Evolutionary conservation across 2,888 invertebrate genomes (phyloP).

Genomic region (Cremastobaeus sp.): DNA sequence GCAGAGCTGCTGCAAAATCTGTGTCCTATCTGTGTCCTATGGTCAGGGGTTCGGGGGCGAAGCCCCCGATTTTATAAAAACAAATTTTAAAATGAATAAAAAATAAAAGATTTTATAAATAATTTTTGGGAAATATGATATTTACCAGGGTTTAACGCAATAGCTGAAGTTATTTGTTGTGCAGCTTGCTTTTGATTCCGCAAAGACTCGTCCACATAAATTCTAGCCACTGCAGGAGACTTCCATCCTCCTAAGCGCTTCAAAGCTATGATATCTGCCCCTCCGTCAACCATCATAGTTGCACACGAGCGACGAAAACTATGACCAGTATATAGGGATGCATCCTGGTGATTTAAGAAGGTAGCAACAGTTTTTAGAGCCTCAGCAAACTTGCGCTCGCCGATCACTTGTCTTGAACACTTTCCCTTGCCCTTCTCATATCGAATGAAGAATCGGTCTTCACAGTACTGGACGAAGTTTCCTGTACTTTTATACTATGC

Average conservation of each 20-base stretch:
- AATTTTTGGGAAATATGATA: background rate
- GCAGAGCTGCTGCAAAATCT: background rate
- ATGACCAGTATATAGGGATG: background rate
- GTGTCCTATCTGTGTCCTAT: background rate
- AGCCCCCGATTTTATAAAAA: background rate
- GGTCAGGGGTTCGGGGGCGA: too few relatives aligned
- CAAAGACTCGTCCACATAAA: conserved; percentile 12
- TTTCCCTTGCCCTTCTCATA: too few relatives aligned
- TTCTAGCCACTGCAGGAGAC: conserved; percentile 15
- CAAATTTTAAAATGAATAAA: background rate
- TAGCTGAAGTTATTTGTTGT: background rate
- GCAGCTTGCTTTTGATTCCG: background rate
- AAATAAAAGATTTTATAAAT: background rate
- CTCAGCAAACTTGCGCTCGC: background rate
- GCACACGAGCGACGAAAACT: conserved; percentile 38
- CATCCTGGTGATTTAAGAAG: background rate
- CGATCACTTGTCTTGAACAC: conserved; percentile 1
- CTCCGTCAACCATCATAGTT: conserved; percentile 33
- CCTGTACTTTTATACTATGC: background rate
- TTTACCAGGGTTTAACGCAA: background rate
- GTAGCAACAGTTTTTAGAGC: background rate
- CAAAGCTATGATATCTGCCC: conserved; percentile 18
- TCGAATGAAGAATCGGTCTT: too few relatives aligned
- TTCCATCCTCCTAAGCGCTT: conserved; percentile 38
- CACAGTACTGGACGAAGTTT: conserved; percentile 5